phyloP scores from a whole-genome alignment of 2,797 vertebrate genomes.

The Xerus rutilus region DNA sequence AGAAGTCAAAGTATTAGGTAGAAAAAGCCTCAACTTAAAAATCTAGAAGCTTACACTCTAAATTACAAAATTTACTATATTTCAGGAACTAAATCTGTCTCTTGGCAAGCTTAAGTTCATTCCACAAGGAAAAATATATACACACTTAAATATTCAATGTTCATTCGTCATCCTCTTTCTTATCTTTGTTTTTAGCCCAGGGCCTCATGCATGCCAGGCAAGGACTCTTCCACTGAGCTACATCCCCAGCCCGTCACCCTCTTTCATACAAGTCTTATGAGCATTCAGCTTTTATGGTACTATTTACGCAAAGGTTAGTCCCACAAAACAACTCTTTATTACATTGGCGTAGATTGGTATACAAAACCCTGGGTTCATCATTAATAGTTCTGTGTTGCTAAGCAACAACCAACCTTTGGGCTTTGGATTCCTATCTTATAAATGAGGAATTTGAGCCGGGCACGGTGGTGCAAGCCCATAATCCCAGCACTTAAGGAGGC shows the following conservation, averaged over 20 bases:
- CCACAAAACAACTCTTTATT: background rate
- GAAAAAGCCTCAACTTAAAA: too few relatives aligned
- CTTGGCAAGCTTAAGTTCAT: constrained; percentile 19
- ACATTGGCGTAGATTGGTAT: background rate
- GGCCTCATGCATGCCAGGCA: too few relatives aligned
- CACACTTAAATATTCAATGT: background rate
- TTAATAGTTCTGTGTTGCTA: background rate
- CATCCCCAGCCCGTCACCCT: too few relatives aligned
- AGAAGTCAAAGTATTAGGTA: too few relatives aligned
- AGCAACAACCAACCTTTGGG: background rate
- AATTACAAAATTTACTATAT: constrained; percentile 45
- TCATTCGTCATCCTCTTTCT: too few relatives aligned
- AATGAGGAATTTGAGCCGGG: background rate
- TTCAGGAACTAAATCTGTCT: constrained; percentile 46
- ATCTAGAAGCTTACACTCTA: background rate
- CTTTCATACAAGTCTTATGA: background rate
- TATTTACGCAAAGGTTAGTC: background rate
- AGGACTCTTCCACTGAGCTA: too few relatives aligned
- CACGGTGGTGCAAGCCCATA: too few relatives aligned
- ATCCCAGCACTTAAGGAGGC: too few relatives aligned
- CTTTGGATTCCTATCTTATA: background rate
- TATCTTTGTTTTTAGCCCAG: too few relatives aligned
- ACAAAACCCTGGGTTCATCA: constrained; percentile 15
- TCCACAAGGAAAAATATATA: too few relatives aligned
- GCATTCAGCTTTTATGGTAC: constrained; percentile 35